Conservation (phyloP, 2,888 invertebrate genomes). For the Lepetodrilus schrolli region DNA sequence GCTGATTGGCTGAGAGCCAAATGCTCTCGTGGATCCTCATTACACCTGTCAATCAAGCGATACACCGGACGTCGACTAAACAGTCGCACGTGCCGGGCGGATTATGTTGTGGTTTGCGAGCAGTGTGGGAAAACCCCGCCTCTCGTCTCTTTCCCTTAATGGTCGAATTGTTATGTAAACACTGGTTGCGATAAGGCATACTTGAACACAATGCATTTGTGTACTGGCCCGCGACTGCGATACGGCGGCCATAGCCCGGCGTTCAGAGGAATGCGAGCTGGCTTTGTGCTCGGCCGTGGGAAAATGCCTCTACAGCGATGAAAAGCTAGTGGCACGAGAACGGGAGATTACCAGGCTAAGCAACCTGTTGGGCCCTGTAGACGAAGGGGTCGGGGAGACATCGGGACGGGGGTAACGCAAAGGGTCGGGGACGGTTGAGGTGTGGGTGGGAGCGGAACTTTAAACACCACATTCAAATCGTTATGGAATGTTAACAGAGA, state of each 20-base stretch:
- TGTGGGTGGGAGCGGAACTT: constrained; percentile 12
- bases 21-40: constrained; percentile 45
- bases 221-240: constrained; percentile 32
- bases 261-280: constrained; percentile 29
- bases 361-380: constrained; percentile 8
- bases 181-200: constrained; percentile 33
- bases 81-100: constrained; percentile 59
- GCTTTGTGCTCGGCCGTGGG: constrained; percentile 33
- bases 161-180: constrained; percentile 38
- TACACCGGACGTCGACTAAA: constrained; percentile 53
- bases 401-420: not conserved
- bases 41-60: constrained; percentile 54
- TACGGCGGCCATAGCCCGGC: constrained; percentile 23
- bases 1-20: constrained; percentile 49
- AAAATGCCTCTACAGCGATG: constrained; percentile 29
- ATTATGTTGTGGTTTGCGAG: constrained; percentile 55
- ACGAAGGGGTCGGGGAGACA: not conserved
- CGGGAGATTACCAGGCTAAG: not conserved
- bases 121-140: constrained; percentile 71
- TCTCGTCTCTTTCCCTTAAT: constrained; percentile 33
- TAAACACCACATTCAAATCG: not conserved
- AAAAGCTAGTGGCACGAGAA: constrained; percentile 31
- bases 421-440: not conserved
- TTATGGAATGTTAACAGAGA: not conserved
- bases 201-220: constrained; percentile 32